Base-by-base conservation (phyloP, 2,888 invertebrate genomes). In the Boloria selene region DNA sequence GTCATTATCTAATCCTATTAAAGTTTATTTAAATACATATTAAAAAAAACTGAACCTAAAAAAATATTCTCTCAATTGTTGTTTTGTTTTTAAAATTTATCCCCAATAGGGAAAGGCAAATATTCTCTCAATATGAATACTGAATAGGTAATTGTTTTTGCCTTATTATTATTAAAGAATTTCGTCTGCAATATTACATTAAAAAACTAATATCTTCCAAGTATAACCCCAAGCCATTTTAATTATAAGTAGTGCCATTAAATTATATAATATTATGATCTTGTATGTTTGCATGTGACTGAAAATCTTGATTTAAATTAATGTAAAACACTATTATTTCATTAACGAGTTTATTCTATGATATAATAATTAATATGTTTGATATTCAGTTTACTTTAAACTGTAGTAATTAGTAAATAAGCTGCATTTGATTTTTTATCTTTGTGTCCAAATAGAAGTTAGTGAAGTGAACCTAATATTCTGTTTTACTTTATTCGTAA, bases 151-250 rank as follows among this genome's bases (percentile, higher is more conserved):
- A 10, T 10, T 38, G 7, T 38, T 38, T 38, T 38, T 7, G 2
- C 31, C 10, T 38, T 38, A 10, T 38, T 38, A 49, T 17, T 59
- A 16, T 49, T 26, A 49, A 16, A 58, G 18, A n/a, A 26, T 13
- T 49, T 26, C 31, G 13, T 59, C 16, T 47, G 26, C 59, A 59
- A 59, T 47, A 59, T 50, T 56, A 63, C 17, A 3, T 64, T 26
- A 59, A 63, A 49, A 38, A 67, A 71, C 66, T 63, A 64, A 56
- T 72, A 73, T 73, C 75, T 77, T 77, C 75, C 76, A 74, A 55
- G 26, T 60, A 59, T 64, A 71, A 73, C 76, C 75, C 74, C 72
- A 74, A 73, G 66, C 68, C 65, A 71, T 71, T 68, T 64, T 64
- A 52, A 38, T 10, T 55, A 22, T 53, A 67, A 61, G 51, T 64